Base-by-base conservation (phyloP, 2,797 vertebrate genomes). In the Ficedula albicollis region DNA sequence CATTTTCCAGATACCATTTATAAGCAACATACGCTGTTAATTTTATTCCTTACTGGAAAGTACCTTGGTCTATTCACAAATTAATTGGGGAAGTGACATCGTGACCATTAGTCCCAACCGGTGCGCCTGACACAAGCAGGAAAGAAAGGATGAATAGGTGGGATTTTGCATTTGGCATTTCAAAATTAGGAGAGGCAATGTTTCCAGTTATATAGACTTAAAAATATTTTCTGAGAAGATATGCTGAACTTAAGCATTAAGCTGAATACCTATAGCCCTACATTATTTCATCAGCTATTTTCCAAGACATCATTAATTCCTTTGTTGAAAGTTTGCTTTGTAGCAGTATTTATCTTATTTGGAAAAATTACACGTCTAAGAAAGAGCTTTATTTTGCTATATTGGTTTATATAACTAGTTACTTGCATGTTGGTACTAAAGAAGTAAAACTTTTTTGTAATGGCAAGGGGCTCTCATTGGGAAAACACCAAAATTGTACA, bases 11-110 rank as follows among this genome's bases (percentile, higher is more conserved):
- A 63, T 43, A 62, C 92, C 84, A 80, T 86, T 93, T 96, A 79
- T 89, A 95, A 87, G 41, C 32, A 86, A 79, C 29, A 72, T 2
- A 76, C 12, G 89, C 59, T 54, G 83, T 48, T 95, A 49, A 92
- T 87, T 95, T 95, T 89, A 96, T 94, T 96, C 91, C 92, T 72
- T 96, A 67, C 81, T 95, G 97, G 96, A 97, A 97, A 97, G 93
- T 91, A 96, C 96, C 95, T 60, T 36, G 13, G 78, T 80, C 82
- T 97, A 68, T 83, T 94, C 92, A 93, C 84, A 95, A 95, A 88
- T 90, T 64, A 93, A 92, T 81, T 93, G 87, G 91, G 95, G 97
- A 97, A 97, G 95, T 96, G 78, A 83, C 91, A 95, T 43, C 0
- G 67, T 43, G 83, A 89, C 84, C 78, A 36, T 91, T 79, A 91